Base-by-base conservation (phyloP, 2,797 vertebrate genomes). In the Xerus rutilus region DNA sequence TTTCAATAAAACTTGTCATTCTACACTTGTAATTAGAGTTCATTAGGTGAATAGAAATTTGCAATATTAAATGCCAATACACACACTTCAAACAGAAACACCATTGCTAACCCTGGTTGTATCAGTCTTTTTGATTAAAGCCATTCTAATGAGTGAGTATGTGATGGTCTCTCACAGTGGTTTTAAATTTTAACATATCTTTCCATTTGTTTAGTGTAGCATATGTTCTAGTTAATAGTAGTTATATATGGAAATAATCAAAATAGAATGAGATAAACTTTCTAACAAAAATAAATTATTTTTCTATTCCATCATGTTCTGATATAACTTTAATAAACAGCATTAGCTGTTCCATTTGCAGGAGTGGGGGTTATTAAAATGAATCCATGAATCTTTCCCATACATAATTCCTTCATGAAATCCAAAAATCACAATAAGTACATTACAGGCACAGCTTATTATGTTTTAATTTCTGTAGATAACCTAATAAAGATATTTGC, bases 401-500 rank as follows among this genome's bases (percentile, higher is more conserved):
- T 47, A 12, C 5, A 76, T 39, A 76, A 59, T 59, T 76, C 14
- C 47, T 74, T 3, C 35, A 74, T 20, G 9, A 72, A 10, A 91
- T 54, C 3, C 20, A 72, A 73, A 76, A 54, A n/a, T 67, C 83
- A 39, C 1, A 81, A 3, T 81, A 73, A 39, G 32, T 25, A 25
- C 5, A 47, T 62, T 72, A 81, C 12, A 57, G 10, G 0, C 0
- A 5, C 18, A 73, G 2, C 7, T 59, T 35, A 76, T 76, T 39
- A 20, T 57, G 83, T 82, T 89, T 95, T 74, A 67, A 91, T 86
- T 91, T 89, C 15, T 78, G 5, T 65, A 47, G 28, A 39, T 91
- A 93, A 64, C 74, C 43, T 90, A 57, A 43, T 45, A 64, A 83
- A 70, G 1, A 49, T 49, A 67, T 59, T 79, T 7, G 6, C 7